Base-by-base conservation (phyloP, 1,140 invertebrate genomes). In the Sycophila sp. region DNA sequence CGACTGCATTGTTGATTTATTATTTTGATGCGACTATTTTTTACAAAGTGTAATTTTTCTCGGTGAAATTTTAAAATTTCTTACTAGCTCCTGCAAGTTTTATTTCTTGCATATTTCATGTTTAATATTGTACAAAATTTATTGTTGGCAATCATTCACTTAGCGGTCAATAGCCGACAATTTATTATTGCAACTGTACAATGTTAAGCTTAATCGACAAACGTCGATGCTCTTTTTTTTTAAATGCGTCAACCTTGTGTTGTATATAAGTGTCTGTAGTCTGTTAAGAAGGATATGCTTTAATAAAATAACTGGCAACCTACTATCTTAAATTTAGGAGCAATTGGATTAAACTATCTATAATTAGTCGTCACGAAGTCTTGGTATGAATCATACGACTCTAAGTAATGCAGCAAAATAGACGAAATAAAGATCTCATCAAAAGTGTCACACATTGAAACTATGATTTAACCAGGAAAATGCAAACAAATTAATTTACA, bases 241-340 rank as follows among this genome's bases (percentile, higher is more conserved):
- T n/a, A n/a, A n/a, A n/a, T n/a, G n/a, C n/a, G n/a, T n/a, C n/a
- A n/a, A n/a, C n/a, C n/a, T n/a, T n/a, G n/a, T n/a, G n/a, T n/a
- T n/a, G n/a, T n/a, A n/a, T n/a, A n/a, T n/a, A n/a, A n/a, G n/a
- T n/a, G n/a, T n/a, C n/a, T n/a, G n/a, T n/a, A n/a, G n/a, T 47
- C 40, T 58, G 30, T 59, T 68, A 68, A 68, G 59, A 38, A 68
- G 65, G 65, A 68, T 58, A 68, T 68, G 55, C 26, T 26, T 47
- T 59, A 58, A 68, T 36, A 34, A 59, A 24, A 59, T 68, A 68
- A 67, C 51, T 67, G 1, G 28, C 45, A 67, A 47, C 28, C 40
- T 59, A 58, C 8, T 49, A 58, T 59, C 40, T 59, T 11, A 47
- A 68, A 49, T 59, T 47, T 56, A 49, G 5, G 30, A 36, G n/a